These are phyloP conservation scores for Sebastolobus alascanus DNA, from an alignment of 2,797 vertebrate genomes.

Conservation along the genomic window DNA sequence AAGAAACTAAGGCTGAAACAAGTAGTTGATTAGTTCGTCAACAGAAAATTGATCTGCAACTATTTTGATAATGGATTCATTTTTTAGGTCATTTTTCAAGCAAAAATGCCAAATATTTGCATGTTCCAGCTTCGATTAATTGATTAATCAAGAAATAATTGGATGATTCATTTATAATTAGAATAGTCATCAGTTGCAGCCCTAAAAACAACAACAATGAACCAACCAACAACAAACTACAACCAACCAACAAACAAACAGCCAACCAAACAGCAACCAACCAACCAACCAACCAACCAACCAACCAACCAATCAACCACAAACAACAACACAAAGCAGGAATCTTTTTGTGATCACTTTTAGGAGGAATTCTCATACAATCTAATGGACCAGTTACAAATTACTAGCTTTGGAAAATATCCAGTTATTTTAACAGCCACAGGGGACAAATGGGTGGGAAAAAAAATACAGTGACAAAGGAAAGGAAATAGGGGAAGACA, in stretches of 20 bases:
- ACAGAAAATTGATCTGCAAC: no score
- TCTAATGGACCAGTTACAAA: not conserved
- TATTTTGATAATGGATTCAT: no score
- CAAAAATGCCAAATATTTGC: no score
- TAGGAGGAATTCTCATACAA: not conserved
- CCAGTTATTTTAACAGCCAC: not conserved
- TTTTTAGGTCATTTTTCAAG: no score
- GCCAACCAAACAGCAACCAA: not conserved
- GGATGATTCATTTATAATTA: not conserved
- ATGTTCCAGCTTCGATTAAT: not conserved
- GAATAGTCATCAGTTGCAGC: not conserved
- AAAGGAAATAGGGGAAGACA: not conserved
- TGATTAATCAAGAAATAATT: not conserved
- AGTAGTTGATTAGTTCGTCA: no score
- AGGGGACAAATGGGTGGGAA: not conserved
- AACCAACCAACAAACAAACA: not conserved
- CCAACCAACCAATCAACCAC: not conserved
- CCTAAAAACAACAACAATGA: not conserved
- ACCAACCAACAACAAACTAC: not conserved
- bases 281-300: not conserved
- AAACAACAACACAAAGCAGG: not conserved
- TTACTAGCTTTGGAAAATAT: not conserved
- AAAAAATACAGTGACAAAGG: not conserved
- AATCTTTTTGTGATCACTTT: not conserved
- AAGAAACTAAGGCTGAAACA: no score